These are phyloP conservation scores for Lampris incognitus DNA, from an alignment of 2,113 vertebrate genomes.

Conservation along the genomic window DNA sequence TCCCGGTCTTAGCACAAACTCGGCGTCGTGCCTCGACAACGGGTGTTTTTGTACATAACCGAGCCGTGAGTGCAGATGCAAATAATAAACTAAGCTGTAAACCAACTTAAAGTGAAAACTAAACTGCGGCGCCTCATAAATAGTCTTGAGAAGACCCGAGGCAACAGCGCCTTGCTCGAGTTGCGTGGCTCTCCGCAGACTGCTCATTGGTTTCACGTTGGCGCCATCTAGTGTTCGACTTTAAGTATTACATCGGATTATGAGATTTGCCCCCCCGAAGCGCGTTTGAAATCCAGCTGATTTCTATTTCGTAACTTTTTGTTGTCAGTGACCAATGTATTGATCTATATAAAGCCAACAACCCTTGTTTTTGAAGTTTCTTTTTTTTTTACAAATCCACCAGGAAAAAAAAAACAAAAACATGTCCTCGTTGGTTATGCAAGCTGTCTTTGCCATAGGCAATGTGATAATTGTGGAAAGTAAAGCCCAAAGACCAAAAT, in stretches of 20 bases:
- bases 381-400: not conserved
- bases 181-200: too few relatives aligned
- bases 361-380: not conserved
- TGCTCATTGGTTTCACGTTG: conserved; percentile 9
- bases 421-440: not conserved
- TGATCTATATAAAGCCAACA: not conserved
- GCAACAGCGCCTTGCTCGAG: too few relatives aligned
- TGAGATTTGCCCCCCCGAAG: not conserved
- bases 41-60: too few relatives aligned
- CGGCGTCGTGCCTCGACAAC: too few relatives aligned
- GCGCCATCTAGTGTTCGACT: conserved; percentile 53
- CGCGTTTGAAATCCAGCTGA: too few relatives aligned
- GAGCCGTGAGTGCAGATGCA: too few relatives aligned
- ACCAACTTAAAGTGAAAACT: too few relatives aligned
- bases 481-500: too few relatives aligned
- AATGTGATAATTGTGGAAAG: not conserved
- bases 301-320: not conserved
- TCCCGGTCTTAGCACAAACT: too few relatives aligned
- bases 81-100: too few relatives aligned
- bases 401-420: not conserved
- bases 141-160: too few relatives aligned
- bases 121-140: too few relatives aligned
- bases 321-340: not conserved
- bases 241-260: not conserved
- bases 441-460: not conserved